phyloP scores from a whole-genome alignment of 2,113 vertebrate genomes.

The Syngnathus floridae region DNA sequence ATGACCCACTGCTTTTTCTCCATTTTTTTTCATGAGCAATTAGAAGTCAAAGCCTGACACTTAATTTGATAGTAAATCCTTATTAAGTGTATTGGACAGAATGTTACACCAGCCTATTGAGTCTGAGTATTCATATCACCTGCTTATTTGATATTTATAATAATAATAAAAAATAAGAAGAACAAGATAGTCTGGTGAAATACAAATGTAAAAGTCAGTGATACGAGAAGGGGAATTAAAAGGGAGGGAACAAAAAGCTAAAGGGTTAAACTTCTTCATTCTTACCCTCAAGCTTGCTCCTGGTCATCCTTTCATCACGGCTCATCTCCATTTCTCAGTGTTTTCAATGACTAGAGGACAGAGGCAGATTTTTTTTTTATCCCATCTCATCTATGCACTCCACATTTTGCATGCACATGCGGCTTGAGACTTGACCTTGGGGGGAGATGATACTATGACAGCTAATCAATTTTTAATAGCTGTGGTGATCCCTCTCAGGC shows the following conservation, averaged over 20 bases:
- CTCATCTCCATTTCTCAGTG: neutral
- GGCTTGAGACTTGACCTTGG: conserved; percentile 60
- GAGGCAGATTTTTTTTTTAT: neutral
- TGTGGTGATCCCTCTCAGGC: conserved; percentile 51
- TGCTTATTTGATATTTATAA: neutral
- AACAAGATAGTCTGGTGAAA: neutral
- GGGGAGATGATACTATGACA: conserved; percentile 57
- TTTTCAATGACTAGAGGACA: neutral
- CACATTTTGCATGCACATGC: conserved; percentile 22
- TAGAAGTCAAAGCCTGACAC: neutral
- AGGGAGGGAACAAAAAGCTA: neutral
- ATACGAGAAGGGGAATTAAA: neutral
- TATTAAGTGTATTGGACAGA: neutral
- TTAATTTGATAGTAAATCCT: neutral
- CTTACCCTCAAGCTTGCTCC: neutral
- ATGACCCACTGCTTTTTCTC: neutral
- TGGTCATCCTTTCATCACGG: neutral
- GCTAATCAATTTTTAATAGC: conserved; percentile 73
- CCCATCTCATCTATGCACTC: conserved; percentile 3
- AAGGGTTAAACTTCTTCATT: neutral
- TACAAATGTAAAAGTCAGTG: neutral
- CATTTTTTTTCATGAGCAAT: neutral
- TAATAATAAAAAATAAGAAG: neutral
- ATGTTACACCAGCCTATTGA: neutral
- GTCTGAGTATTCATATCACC: neutral